Evolutionary conservation across 2,797 vertebrate genomes (phyloP).

Genomic region (Periparus ater): DNA sequence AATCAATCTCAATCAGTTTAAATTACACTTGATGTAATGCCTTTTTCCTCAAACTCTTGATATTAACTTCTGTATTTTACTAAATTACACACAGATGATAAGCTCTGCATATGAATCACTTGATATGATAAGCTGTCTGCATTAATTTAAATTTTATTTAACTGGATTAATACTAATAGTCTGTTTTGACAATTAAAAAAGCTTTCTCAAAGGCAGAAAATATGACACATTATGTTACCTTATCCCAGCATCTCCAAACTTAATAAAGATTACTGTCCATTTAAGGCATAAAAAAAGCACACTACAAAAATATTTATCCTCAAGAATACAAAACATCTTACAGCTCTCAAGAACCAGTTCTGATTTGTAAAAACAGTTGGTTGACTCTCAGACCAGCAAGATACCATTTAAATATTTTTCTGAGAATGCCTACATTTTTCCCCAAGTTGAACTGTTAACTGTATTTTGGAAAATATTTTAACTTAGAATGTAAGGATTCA

Average conservation of each 20-base stretch:
- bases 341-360: neutral
- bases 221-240: neutral
- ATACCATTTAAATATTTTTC: neutral
- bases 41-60: constrained; percentile 21
- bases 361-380: neutral
- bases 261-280: neutral
- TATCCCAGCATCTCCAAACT: neutral
- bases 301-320: neutral
- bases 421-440: neutral
- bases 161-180: constrained; percentile 37
- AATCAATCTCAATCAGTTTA: constrained; percentile 41
- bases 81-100: neutral
- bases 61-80: constrained; percentile 36
- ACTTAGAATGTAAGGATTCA: neutral
- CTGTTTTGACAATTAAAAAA: constrained; percentile 59
- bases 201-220: neutral
- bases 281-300: neutral
- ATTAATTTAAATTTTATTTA: constrained; percentile 61
- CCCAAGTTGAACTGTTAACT: neutral
- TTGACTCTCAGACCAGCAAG: neutral
- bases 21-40: constrained; percentile 30
- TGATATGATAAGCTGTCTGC: constrained; percentile 42
- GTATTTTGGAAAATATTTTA: neutral
- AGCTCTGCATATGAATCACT: constrained; percentile 59
- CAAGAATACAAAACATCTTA: neutral